Evolutionary conservation across 2,113 vertebrate species (phyloP).

Genomic region (Phainopepla nitens): DNA sequence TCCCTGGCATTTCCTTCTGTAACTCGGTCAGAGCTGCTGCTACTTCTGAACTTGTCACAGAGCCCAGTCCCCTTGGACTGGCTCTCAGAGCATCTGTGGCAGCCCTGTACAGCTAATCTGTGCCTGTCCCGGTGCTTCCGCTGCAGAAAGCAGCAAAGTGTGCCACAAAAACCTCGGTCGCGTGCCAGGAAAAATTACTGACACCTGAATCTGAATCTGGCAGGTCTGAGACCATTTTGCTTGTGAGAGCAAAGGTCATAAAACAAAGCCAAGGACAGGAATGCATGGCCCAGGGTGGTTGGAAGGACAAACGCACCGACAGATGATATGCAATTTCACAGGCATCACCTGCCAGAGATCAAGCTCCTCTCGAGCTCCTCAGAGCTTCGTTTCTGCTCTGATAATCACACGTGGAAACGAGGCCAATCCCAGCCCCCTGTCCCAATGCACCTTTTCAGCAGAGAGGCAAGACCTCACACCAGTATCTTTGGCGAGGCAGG

Average conservation of each 20-base stretch:
- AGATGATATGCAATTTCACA: neutral
- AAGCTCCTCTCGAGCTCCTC: neutral
- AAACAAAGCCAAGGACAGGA: neutral
- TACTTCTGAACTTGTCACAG: neutral
- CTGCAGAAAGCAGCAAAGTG: neutral
- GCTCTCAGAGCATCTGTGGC: neutral
- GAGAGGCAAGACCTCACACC: neutral
- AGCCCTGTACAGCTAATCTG: neutral
- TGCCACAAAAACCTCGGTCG: neutral
- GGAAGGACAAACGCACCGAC: rapidly evolving
- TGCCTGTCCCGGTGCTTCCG: rapidly evolving
- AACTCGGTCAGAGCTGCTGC: neutral
- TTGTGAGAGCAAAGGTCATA: neutral
- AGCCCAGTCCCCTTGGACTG: neutral
- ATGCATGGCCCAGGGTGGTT: rapidly evolving
- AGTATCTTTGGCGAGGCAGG: neutral
- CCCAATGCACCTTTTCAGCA: rapidly evolving
- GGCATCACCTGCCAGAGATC: neutral
- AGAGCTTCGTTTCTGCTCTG: neutral
- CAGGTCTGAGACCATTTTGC: neutral
- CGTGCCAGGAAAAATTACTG: neutral
- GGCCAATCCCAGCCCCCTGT: neutral
- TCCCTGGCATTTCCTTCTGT: neutral
- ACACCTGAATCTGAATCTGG: neutral
- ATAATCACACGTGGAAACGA: neutral